Base-by-base conservation (phyloP, 2,113 vertebrate genomes). In the Athene cunicularia region DNA sequence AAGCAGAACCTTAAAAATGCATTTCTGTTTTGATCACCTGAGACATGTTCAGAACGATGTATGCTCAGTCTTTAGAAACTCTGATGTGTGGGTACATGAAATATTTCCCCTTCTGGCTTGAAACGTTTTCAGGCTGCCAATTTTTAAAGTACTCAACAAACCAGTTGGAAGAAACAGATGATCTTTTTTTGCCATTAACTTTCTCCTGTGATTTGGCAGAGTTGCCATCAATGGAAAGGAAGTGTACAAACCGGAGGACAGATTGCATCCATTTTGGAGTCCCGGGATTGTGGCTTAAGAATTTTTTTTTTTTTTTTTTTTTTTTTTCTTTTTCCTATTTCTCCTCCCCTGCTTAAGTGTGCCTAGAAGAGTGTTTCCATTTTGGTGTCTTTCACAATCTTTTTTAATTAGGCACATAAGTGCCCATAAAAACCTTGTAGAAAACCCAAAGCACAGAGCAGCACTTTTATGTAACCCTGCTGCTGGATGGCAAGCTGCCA, bases 371-470 rank as follows among this genome's bases (percentile, higher is more conserved):
- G 7, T 63, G 47, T 80, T 95, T 77, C 28, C 60, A 84, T 86
- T 96, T 91, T 95, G 68, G 32, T 75, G 28, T 79, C 41, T 96
- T 95, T 79, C 59, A 75, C 88, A 63, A 39, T 84, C 80, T 87
- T 83, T 92, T 91, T 95, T 86, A 93, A 95, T 96, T 86, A 90
- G 59, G 23, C 56, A 79, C 53, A 33, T 81, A 96, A 94, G 75
- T 95, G 64, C 50, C 85, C 60, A 64, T 97, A 86, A 96, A 96
- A 95, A 41, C 72, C 76, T 86, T 66, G 17, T 32, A 58, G 85
- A 96, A 95, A 95, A 75, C 47, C 81, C 71, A 76, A 71, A 63
- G 75, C 70, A 71, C 80, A 77, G 64, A 93, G 49, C 37, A 93
- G 49, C 72, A 49, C 55, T 94, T 95, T 81, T 22, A 60, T 76